Conservation (phyloP, 1,140 invertebrate genomes). For the Batillaria attramentaria region DNA sequence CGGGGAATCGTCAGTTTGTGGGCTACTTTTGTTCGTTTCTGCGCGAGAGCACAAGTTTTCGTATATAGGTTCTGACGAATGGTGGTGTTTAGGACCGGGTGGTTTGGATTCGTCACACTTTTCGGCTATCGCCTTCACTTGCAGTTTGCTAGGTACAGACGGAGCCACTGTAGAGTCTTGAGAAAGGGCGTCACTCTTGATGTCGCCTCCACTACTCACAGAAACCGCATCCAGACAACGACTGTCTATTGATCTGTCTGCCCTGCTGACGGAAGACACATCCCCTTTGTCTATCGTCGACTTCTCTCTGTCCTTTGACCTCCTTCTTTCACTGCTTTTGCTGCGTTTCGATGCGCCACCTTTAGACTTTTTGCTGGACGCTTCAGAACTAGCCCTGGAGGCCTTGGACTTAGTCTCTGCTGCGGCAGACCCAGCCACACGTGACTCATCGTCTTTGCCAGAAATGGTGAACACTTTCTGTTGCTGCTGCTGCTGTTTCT, state of each 20-base stretch:
- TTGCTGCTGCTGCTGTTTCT: too few species aligned
- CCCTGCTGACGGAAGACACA: too few species aligned
- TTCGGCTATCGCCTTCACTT: conserved; percentile 23
- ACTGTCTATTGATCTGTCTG: too few species aligned
- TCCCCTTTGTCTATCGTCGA: background rate
- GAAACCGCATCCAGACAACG: background rate
- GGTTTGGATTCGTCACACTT: conserved; percentile 18
- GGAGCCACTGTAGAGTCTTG: background rate
- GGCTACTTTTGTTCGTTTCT: background rate
- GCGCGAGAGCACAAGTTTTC: background rate
- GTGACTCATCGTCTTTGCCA: too few species aligned
- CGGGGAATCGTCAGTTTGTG: background rate
- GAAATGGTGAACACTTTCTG: too few species aligned
- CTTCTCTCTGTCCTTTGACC: background rate
- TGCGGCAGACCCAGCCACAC: too few species aligned
- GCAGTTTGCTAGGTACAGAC: conserved; percentile 9
- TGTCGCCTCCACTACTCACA: background rate
- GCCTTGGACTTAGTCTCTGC: too few species aligned
- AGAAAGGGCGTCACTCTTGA: background rate
- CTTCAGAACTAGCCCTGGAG: too few species aligned
- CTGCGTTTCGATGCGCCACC: too few species aligned
- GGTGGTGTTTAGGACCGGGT: background rate
- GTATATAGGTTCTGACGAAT: conserved; percentile 13
- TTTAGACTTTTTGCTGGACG: too few species aligned
- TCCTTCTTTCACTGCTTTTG: too few species aligned